Percentiles rank a stretch among this genome's conserved stretches.
phyloP scores from a whole-genome alignment of 2,797 vertebrate genomes.

The Delichon dasypus region DNA sequence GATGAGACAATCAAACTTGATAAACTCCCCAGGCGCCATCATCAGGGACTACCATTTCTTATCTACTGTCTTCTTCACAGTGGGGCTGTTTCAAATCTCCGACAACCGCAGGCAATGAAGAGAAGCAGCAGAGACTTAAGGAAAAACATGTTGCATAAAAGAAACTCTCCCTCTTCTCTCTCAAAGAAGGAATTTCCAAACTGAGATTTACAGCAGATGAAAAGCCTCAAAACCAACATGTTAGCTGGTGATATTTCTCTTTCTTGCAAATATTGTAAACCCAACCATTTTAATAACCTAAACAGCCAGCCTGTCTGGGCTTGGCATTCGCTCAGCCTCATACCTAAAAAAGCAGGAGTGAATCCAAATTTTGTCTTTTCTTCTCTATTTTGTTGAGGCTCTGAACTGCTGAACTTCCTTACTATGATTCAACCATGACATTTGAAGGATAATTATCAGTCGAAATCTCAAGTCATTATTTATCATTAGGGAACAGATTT shows the following conservation, averaged over 20 bases:
- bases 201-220: not conserved
- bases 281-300: conserved; percentile 34
- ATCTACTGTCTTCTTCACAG: not conserved
- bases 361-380: not conserved
- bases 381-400: not conserved
- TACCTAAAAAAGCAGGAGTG: not conserved
- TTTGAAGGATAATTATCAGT: not conserved
- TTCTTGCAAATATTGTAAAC: not conserved
- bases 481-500: not conserved
- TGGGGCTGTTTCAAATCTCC: not conserved
- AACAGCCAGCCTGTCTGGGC: not conserved
- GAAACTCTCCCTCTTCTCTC: not conserved
- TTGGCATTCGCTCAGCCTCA: not conserved
- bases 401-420: not conserved
- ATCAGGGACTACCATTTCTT: not conserved
- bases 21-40: not conserved
- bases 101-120: not conserved
- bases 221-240: not conserved
- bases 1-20: not conserved
- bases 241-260: not conserved
- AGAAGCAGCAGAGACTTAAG: not conserved
- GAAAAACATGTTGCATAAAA: not conserved
- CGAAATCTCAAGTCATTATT: not conserved
- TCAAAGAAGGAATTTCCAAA: conserved; percentile 27
- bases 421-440: not conserved